Evolutionary conservation across 35 echinoderm and acorn worm genomes (phyloP).

Genomic region (Ophiothrix spiculata): DNA sequence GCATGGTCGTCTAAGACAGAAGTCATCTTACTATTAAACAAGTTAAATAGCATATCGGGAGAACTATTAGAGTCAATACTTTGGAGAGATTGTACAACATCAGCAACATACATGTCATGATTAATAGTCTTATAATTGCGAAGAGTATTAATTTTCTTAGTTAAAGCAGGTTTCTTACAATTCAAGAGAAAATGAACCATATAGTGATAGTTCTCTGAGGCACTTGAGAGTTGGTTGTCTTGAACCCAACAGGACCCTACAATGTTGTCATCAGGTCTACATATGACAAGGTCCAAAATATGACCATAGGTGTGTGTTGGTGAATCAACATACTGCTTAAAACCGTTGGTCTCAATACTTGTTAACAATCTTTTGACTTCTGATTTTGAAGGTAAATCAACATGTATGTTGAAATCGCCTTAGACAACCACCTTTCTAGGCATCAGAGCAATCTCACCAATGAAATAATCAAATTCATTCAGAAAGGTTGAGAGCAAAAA

Average conservation of each 20-base stretch:
- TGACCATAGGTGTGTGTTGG: constrained; percentile 41
- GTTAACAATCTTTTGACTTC: constrained; percentile 31
- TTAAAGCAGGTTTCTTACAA: too few relatives aligned
- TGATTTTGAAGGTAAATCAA: constrained; percentile 32
- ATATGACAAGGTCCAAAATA: constrained; percentile 43
- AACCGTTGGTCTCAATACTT: neutral
- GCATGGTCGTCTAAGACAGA: too few relatives aligned
- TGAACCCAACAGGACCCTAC: neutral
- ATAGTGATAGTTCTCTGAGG: too few relatives aligned
- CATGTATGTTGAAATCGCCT: constrained; percentile 69
- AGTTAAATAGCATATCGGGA: too few relatives aligned
- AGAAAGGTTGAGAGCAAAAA: constrained; percentile 11
- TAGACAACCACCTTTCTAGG: constrained; percentile 36
- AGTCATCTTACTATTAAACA: too few relatives aligned
- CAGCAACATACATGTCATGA: too few relatives aligned
- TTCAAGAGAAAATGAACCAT: too few relatives aligned
- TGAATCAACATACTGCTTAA: constrained; percentile 36
- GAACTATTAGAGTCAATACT: too few relatives aligned
- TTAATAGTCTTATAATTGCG: too few relatives aligned
- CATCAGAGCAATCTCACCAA: neutral
- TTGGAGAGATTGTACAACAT: too few relatives aligned
- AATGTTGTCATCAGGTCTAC: neutral
- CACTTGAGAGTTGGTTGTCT: too few relatives aligned
- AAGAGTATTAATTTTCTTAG: too few relatives aligned
- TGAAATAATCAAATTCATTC: constrained; percentile 34